Conservation (phyloP, 2,797 vertebrate species). For the Phrynocephalus vlangalii region DNA sequence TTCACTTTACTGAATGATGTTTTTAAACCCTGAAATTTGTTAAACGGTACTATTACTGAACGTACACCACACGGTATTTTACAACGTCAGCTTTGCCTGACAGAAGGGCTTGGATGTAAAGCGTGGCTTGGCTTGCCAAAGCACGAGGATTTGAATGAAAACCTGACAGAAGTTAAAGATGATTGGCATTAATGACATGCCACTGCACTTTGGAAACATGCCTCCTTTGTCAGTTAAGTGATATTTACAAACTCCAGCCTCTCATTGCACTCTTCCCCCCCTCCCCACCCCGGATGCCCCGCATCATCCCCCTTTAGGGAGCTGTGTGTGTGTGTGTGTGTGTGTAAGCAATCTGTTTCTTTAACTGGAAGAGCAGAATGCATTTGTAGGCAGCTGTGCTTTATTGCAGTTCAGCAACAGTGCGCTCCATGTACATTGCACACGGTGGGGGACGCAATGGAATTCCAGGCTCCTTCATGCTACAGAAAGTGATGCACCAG, state of each 20-base stretch:
- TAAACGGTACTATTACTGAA: conserved; percentile 37
- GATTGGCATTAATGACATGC: conserved; percentile 59
- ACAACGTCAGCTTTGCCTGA: conserved; percentile 47
- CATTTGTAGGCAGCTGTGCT: conserved; percentile 1
- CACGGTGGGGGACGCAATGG: too few species aligned
- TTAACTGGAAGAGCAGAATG: conserved; percentile 32
- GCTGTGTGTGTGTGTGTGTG: too few species aligned
- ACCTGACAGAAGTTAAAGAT: conserved; percentile 54
- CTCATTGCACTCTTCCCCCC: accelerated
- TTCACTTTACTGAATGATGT: conserved; percentile 34
- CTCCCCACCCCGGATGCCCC: not conserved
- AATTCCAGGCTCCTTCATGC: too few species aligned
- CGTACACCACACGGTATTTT: conserved; percentile 22
- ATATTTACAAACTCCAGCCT: not conserved
- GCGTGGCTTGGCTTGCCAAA: conserved; percentile 42
- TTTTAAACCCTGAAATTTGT: conserved; percentile 29
- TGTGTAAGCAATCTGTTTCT: conserved; percentile 15
- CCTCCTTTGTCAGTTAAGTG: conserved; percentile 37
- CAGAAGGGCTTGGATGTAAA: conserved; percentile 48
- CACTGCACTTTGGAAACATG: conserved; percentile 43
- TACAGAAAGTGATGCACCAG: not conserved
- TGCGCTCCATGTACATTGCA: accelerated
- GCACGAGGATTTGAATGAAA: conserved; percentile 54
- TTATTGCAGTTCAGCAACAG: not conserved
- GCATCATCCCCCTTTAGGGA: conserved; percentile 20